Conservation (phyloP, 2,113 vertebrate species). For the Noturus placidus region DNA sequence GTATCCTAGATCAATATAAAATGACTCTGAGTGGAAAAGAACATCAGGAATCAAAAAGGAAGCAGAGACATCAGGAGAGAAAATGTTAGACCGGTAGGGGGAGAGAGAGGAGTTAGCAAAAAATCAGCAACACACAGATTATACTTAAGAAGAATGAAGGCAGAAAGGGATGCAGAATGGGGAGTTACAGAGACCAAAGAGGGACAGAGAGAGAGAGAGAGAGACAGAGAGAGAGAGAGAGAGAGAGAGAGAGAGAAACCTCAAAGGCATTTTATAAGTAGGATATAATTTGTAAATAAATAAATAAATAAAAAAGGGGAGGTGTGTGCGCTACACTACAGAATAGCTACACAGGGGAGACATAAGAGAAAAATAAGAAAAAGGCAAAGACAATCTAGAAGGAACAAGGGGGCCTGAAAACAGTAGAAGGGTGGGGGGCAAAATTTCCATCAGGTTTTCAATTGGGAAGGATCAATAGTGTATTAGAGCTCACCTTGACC, state of each 20-base stretch:
- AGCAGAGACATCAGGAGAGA: slow-evolving; percentile 19
- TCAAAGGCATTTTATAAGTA: slow-evolving; percentile 44
- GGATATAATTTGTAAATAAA: slow-evolving; percentile 44
- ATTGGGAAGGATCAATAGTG: slow-evolving; percentile 83
- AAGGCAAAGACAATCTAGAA: slow-evolving; percentile 48
- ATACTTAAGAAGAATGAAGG: neutral
- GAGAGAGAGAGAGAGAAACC: slow-evolving; percentile 50
- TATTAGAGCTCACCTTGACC: slow-evolving; percentile 86
- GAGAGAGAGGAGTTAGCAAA: slow-evolving; percentile 17
- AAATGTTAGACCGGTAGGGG: slow-evolving; percentile 27
- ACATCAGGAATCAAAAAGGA: slow-evolving; percentile 50
- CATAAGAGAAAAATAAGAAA: slow-evolving; percentile 49
- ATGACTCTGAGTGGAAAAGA: slow-evolving; percentile 61
- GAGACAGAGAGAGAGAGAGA: slow-evolving; percentile 8
- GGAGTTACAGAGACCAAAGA: slow-evolving; percentile 53
- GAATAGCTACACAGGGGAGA: slow-evolving; percentile 44
- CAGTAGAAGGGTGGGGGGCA: slow-evolving; percentile 64
- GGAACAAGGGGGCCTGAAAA: slow-evolving; percentile 40
- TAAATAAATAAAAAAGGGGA: neutral
- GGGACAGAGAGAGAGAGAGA: slow-evolving; percentile 26
- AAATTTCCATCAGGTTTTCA: slow-evolving; percentile 86
- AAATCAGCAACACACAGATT: neutral
- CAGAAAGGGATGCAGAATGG: neutral
- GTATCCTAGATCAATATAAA: slow-evolving; percentile 74
- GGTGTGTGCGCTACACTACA: slow-evolving; percentile 7